A percentile compares a stretch with the other conserved stretches of the same genome.
phyloP scores from a whole-genome alignment of 1,140 invertebrate genomes.

The Diorhabda sublineata region DNA sequence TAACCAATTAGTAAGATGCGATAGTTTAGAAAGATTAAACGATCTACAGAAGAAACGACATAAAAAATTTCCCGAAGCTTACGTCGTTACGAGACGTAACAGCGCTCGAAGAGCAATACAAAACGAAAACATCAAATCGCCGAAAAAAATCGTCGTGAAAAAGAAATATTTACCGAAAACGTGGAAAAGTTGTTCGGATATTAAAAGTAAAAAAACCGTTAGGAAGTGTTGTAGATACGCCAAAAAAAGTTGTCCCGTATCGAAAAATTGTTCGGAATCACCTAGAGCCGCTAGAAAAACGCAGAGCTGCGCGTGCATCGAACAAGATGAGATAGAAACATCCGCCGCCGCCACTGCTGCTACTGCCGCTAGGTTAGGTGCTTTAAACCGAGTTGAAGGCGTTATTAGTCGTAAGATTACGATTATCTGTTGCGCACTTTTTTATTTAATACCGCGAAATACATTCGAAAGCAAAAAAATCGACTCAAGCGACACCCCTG shows the following conservation, averaged over 20 bases:
- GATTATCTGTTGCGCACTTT: slow-evolving; percentile 39
- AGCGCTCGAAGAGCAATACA: slow-evolving; percentile 21
- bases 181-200: slow-evolving; percentile 46
- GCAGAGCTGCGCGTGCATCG: slow-evolving; percentile 39
- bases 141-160: slow-evolving; percentile 36
- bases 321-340: slow-evolving; percentile 23
- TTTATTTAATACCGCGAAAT: slow-evolving; percentile 9
- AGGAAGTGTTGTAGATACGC: slow-evolving; percentile 45
- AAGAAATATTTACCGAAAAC: slow-evolving; percentile 41
- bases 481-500: no score
- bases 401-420: slow-evolving; percentile 42
- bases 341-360: slow-evolving; percentile 32
- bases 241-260: slow-evolving; percentile 42
- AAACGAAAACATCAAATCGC: slow-evolving; percentile 29
- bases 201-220: slow-evolving; percentile 38
- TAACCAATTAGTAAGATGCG: slow-evolving; percentile 39
- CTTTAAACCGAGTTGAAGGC: slow-evolving; percentile 32
- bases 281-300: slow-evolving; percentile 30
- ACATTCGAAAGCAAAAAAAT: no score
- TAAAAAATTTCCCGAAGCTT: slow-evolving; percentile 44
- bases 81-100: slow-evolving; percentile 37
- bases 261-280: slow-evolving; percentile 30
- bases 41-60: slow-evolving; percentile 27
- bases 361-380: slow-evolving; percentile 35
- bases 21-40: slow-evolving; percentile 41